These are phyloP conservation scores for Achatina immaculata DNA, from an alignment of 1,140 invertebrate species.

Conservation along the genomic window DNA sequence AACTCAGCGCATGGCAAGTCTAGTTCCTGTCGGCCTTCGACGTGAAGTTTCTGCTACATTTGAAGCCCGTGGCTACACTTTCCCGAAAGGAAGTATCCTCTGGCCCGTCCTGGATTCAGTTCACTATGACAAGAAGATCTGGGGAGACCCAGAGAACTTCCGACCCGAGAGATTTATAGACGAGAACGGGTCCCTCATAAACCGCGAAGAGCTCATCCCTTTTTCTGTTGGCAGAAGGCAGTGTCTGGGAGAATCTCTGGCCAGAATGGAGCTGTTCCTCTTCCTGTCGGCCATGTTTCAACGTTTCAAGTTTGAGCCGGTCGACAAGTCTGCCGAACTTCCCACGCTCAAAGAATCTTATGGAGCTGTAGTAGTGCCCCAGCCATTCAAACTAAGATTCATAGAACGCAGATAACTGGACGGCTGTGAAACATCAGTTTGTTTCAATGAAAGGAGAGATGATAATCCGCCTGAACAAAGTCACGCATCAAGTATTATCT, in stretches of 20 bases:
- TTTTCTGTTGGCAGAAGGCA: neutral
- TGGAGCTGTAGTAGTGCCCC: neutral
- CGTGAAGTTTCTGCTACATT: neutral
- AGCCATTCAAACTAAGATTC: constrained; percentile 1
- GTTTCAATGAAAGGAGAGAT: no score
- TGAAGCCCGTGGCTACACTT: neutral
- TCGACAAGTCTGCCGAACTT: neutral
- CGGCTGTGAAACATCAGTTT: no score
- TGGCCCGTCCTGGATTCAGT: neutral
- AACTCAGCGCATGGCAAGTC: neutral
- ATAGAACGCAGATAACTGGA: neutral
- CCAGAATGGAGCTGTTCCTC: neutral
- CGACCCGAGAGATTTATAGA: neutral
- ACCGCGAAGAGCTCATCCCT: neutral
- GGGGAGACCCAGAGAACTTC: constrained; percentile 4
- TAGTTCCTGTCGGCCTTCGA: neutral
- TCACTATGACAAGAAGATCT: neutral
- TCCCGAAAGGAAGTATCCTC: neutral
- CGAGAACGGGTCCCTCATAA: neutral
- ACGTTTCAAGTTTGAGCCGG: neutral
- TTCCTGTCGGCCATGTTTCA: neutral
- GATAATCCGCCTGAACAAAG: no score
- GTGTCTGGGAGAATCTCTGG: neutral
- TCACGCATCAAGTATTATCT: no score
- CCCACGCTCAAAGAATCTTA: neutral